Evolutionary conservation across 2,113 vertebrate species (phyloP), one percentile per base, ranked within the genome.

Genomic region (Prochilodus magdalenae): DNA sequence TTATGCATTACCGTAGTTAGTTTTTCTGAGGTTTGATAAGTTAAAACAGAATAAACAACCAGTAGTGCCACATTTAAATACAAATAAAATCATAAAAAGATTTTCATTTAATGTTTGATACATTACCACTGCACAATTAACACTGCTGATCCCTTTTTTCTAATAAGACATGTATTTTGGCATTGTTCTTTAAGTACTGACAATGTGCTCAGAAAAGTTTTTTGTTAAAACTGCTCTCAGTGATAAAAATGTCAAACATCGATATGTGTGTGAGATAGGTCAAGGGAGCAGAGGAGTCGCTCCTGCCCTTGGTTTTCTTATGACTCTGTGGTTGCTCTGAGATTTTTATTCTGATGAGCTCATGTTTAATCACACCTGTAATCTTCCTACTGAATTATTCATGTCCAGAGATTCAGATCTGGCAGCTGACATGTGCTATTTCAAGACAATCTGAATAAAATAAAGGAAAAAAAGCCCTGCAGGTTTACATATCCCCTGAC

Each of bases 301-400:
- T 22, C 16, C 49, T 18, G 4, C 7, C 7, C 53, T 55, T 51
- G 20, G 47, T 26, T 29, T 4, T 24, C 13, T 5, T 49, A n/a
- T 70, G 16, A 40, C 22, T 40, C 29, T 29, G 16, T 8, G 0
- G 20, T 20, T 30, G 22, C 40, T 65, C 30, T 47, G 72, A 59
- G 65, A 57, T 44, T 73, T 70, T 77, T 67, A 51, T 86, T 76
- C 62, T 55, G 77, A 88, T 80, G 85, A 88, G 83, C 69, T 90
- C 69, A 49, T 83, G 55, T 84, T 83, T 66, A 89, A 85, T 90
- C 40, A 84, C 86, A 91, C 91, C 87, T 91, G 85, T 86, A 74
- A 80, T 82, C 80, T 66, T 70, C 73, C 47, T 13, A 3, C 53
- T 90, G 85, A 89, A 89, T 89, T 84, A 89, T 91, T 91, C 79